A percentile compares a stretch with the other conserved stretches of the same genome.
Evolutionary conservation across 2,113 vertebrate genomes (phyloP).

Genomic region (Ellobius talpinus): DNA sequence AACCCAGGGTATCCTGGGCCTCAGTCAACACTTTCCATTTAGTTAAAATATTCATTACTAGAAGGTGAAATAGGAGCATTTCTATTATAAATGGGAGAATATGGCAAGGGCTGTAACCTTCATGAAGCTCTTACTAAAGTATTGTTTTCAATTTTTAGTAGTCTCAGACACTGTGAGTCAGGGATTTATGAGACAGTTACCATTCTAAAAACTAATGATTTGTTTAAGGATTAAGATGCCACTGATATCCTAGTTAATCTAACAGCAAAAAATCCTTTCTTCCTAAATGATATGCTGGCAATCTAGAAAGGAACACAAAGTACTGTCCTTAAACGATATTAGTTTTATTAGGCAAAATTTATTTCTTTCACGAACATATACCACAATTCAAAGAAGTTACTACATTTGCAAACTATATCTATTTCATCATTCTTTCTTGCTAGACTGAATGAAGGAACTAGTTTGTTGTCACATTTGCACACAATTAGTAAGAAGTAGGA

Average conservation of each 20-base stretch:
- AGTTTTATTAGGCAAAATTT: constrained; percentile 2
- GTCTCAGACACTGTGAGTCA: neutral
- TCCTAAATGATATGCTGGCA: neutral
- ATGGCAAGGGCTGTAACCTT: neutral
- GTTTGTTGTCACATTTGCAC: constrained; percentile 58
- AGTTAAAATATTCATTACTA: neutral
- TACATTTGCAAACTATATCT: neutral
- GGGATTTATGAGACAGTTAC: neutral
- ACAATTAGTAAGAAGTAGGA: constrained; percentile 65
- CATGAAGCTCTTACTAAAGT: neutral
- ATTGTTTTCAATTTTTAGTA: constrained; percentile 1
- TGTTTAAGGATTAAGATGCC: constrained; percentile 34
- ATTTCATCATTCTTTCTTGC: constrained; percentile 17
- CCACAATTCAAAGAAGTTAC: constrained; percentile 19
- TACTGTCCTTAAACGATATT: neutral
- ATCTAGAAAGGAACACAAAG: neutral
- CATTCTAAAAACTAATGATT: constrained; percentile 45
- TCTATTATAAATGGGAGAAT: neutral
- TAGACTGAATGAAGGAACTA: constrained; percentile 55
- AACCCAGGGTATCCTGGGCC: neutral
- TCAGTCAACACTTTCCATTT: neutral
- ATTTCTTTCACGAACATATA: neutral
- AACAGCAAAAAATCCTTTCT: neutral
- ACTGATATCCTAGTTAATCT: neutral
- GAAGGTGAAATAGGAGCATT: neutral